A percentile compares a stretch with the other conserved stretches of the same genome.
These are phyloP conservation scores for Drosophila pseudotalamancana DNA, from an alignment of 2,888 invertebrate genomes.

Conservation along the genomic window DNA sequence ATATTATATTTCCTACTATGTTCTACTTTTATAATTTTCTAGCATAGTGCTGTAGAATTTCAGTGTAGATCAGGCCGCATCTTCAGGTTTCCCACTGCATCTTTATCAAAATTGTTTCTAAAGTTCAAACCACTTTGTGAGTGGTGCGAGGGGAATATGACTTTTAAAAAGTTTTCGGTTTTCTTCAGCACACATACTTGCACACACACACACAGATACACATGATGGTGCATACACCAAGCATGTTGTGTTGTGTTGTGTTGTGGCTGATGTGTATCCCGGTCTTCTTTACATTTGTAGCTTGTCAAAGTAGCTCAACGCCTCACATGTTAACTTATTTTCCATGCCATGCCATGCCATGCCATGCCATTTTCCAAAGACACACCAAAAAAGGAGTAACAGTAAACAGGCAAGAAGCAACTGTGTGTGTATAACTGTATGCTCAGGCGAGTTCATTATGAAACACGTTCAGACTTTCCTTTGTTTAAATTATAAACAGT, in stretches of 20 bases:
- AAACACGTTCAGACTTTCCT: conserved; percentile 29
- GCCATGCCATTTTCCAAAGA: conserved; percentile 4
- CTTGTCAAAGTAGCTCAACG: conserved; percentile 78
- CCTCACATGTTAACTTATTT: conserved; percentile 72
- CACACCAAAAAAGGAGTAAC: conserved; percentile 26
- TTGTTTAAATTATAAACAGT: conserved; percentile 49
- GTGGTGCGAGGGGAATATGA: conserved; percentile 62
- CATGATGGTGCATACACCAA: conserved; percentile 9
- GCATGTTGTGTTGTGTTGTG: conserved; percentile 43
- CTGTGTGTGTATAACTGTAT: conserved; percentile 6
- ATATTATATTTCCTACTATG: not conserved
- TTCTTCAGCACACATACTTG: conserved; percentile 33
- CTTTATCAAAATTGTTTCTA: conserved; percentile 78
- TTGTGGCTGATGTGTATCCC: conserved; percentile 57
- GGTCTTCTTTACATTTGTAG: conserved; percentile 71
- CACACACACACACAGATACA: conserved; percentile 13
- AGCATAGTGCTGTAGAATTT: not conserved
- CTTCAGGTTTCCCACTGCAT: conserved; percentile 59
- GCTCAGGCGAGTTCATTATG: conserved; percentile 48
- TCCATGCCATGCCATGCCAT: conserved; percentile 41
- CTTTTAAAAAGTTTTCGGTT: conserved; percentile 74
- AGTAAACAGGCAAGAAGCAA: conserved; percentile 32
- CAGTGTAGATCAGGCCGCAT: conserved; percentile 32
- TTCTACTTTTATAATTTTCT: too few relatives aligned
- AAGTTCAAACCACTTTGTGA: conserved; percentile 80